A percentile compares a stretch with the other conserved stretches of the same genome.
Conservation (phyloP, 2,113 vertebrate genomes). For the Merops nubicus region DNA sequence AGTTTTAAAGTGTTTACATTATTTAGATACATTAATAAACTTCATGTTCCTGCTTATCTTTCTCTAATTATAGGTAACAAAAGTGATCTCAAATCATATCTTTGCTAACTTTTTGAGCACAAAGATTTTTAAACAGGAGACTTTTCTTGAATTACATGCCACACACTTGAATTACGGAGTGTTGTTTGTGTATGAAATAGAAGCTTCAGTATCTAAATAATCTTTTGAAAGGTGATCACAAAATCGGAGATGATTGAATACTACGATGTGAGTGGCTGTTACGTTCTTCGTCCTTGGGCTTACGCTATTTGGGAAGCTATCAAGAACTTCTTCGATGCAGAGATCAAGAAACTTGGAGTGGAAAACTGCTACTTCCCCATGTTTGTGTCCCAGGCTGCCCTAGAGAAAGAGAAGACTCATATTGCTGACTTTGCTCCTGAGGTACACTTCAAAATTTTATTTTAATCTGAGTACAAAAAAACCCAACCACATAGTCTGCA, state of each 20-base stretch:
- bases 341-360: conserved; percentile 95
- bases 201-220: neutral
- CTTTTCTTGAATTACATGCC: neutral
- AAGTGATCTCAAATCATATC: neutral
- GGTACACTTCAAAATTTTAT: conserved; percentile 70
- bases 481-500: neutral
- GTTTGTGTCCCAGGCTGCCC: conserved; percentile 94
- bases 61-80: neutral
- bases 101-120: neutral
- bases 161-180: neutral
- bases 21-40: neutral
- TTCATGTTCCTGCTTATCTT: neutral
- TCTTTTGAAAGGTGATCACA: conserved; percentile 90
- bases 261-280: conserved; percentile 97
- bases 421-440: conserved; percentile 96
- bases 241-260: conserved; percentile 99
- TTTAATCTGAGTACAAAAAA: neutral
- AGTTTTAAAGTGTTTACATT: neutral
- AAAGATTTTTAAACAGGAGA: neutral
- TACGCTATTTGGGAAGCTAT: conserved; percentile 93
- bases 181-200: neutral
- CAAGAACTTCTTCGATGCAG: conserved; percentile 90
- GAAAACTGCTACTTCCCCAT: conserved; percentile 99
- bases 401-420: conserved; percentile 94
- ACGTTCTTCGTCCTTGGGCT: conserved; percentile 95